Evolutionary conservation across 92 coral and sea anemone genomes (phyloP).

Genomic region (Pocillopora meandrina): DNA sequence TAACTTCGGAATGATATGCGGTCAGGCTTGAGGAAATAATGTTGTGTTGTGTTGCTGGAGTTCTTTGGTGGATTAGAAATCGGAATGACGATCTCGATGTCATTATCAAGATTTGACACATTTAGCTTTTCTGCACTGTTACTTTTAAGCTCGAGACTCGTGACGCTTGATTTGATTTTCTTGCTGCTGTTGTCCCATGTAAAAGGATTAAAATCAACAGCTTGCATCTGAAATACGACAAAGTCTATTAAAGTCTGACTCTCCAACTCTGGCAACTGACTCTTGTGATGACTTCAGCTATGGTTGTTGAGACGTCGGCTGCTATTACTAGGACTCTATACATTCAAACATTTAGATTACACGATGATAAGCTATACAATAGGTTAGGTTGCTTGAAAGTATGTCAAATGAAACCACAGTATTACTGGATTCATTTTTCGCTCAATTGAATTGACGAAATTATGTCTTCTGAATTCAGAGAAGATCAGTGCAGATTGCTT

Average conservation of each 20-base stretch:
- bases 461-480: too few relatives aligned
- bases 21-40: slow-evolving; percentile 25
- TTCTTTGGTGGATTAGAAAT: slow-evolving; percentile 6
- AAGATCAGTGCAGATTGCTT: too few relatives aligned
- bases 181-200: slow-evolving; percentile 39
- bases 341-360: too few relatives aligned
- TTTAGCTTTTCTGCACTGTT: slow-evolving; percentile 6
- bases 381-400: too few relatives aligned
- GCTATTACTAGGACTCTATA: too few relatives aligned
- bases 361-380: too few relatives aligned
- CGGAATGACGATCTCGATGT: slow-evolving; percentile 40
- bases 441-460: too few relatives aligned
- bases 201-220: slow-evolving; percentile 34
- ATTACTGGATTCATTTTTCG: too few relatives aligned
- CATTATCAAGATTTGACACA: slow-evolving; percentile 29
- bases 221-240: slow-evolving; percentile 27
- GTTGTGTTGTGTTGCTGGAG: neutral
- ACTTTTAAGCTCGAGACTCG: slow-evolving; percentile 21
- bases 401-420: too few relatives aligned
- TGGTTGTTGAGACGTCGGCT: too few relatives aligned
- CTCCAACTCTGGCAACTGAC: neutral
- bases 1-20: slow-evolving; percentile 13
- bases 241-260: neutral
- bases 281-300: too few relatives aligned
- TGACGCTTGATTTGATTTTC: slow-evolving; percentile 37